Conservation (phyloP, 2,797 vertebrate genomes). For the Sternarchorhynchus goeldii region DNA sequence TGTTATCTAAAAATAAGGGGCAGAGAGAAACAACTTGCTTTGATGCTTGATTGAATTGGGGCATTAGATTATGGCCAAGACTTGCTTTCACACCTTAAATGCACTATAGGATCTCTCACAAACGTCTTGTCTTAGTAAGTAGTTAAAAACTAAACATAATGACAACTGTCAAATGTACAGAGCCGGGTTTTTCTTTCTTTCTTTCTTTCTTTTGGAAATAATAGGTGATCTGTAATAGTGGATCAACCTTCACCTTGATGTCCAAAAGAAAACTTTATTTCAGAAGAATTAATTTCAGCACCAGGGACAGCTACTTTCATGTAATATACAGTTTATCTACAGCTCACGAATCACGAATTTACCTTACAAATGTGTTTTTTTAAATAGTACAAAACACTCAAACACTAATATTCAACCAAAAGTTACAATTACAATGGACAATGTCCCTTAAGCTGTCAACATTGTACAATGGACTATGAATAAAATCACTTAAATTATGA, state of each 20-base stretch:
- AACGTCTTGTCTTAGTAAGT: background rate
- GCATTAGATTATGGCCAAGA: background rate
- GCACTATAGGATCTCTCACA: background rate
- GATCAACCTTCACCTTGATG: background rate
- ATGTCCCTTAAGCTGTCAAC: too few relatives aligned
- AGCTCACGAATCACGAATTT: background rate
- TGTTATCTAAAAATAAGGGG: background rate
- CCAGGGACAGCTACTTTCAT: slow-evolving; percentile 67
- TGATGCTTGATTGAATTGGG: background rate
- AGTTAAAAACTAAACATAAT: background rate
- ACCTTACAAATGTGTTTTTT: too few relatives aligned
- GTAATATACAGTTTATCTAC: background rate
- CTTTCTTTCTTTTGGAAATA: too few relatives aligned
- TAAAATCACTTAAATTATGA: too few relatives aligned
- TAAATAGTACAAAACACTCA: too few relatives aligned
- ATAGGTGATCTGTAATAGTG: too few relatives aligned
- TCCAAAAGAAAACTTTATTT: background rate
- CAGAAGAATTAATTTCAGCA: slow-evolving; percentile 63
- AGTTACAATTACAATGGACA: too few relatives aligned
- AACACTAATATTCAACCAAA: too few relatives aligned
- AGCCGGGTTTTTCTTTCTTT: background rate
- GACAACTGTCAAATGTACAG: background rate
- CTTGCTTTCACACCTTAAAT: background rate
- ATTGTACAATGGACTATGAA: too few relatives aligned
- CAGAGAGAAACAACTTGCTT: background rate